Conservation (phyloP, 2,888 invertebrate species). For the Cosmopolites sordidus region DNA sequence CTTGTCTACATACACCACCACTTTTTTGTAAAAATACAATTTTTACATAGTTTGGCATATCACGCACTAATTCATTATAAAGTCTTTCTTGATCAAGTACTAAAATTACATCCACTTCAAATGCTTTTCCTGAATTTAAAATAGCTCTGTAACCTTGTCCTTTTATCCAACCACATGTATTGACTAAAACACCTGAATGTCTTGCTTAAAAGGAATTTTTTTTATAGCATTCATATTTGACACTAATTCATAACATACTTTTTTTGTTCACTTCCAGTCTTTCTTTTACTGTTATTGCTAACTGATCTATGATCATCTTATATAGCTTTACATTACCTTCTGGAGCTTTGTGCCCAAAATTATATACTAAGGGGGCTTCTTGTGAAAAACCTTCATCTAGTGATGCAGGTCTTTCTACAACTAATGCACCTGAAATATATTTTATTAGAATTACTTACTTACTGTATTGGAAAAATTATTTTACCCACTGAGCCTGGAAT, state of each 20-base stretch:
- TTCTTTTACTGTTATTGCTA: constrained; percentile 82
- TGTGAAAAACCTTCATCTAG: constrained; percentile 94
- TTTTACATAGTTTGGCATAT: constrained; percentile 91
- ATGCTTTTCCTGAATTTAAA: constrained; percentile 84
- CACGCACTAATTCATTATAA: constrained; percentile 88
- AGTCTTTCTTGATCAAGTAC: constrained; percentile 95
- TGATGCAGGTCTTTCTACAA: constrained; percentile 89
- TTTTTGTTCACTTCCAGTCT: constrained; percentile 83
- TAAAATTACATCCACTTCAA: constrained; percentile 93
- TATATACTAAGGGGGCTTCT: constrained; percentile 88
- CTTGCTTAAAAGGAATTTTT: constrained; percentile 62
- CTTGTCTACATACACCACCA: constrained; percentile 80
- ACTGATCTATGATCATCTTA: constrained; percentile 73
- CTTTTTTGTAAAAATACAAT: constrained; percentile 72
- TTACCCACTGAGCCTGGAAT: constrained; percentile 86
- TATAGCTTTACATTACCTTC: constrained; percentile 76
- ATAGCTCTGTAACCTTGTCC: constrained; percentile 84
- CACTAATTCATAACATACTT: constrained; percentile 57
- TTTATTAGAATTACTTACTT: neutral
- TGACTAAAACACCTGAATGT: constrained; percentile 87
- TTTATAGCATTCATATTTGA: neutral
- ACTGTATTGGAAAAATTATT: neutral
- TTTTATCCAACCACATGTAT: constrained; percentile 98
- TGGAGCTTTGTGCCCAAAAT: constrained; percentile 84
- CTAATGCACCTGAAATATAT: constrained; percentile 63